Evolutionary conservation across 2,888 invertebrate species (phyloP).

Genomic region (Chrysina gloriosa): DNA sequence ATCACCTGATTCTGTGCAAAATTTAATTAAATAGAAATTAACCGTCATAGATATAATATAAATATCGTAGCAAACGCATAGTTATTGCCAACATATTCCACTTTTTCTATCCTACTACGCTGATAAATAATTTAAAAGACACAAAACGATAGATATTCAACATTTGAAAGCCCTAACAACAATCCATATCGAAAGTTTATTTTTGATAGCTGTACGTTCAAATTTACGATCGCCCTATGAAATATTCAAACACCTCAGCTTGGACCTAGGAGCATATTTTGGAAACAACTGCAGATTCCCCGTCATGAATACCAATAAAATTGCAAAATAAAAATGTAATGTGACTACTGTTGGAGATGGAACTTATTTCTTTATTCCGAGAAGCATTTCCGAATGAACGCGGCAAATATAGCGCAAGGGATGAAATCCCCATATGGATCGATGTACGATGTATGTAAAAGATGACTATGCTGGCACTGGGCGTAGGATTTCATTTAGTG

Average conservation of each 20-base stretch:
- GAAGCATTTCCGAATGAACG: not conserved
- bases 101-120: too few relatives aligned
- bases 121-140: too few relatives aligned
- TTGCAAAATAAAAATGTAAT: constrained; percentile 24
- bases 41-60: too few relatives aligned
- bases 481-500: constrained; percentile 26
- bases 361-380: constrained; percentile 1
- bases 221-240: not conserved
- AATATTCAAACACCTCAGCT: not conserved
- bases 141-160: too few relatives aligned
- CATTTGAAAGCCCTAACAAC: too few relatives aligned
- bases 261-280: not conserved
- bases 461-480: constrained; percentile 5
- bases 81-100: too few relatives aligned
- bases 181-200: not conserved
- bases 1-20: too few relatives aligned
- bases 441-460: constrained; percentile 30
- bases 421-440: constrained; percentile 9
- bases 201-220: not conserved
- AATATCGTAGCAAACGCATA: too few relatives aligned
- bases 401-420: not conserved
- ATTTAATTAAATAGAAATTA: too few relatives aligned
- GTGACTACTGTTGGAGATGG: not conserved
- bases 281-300: not conserved
- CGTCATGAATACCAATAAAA: constrained; percentile 2